phyloP scores from a whole-genome alignment of 2,113 vertebrate genomes.

The Grantiella picta region DNA sequence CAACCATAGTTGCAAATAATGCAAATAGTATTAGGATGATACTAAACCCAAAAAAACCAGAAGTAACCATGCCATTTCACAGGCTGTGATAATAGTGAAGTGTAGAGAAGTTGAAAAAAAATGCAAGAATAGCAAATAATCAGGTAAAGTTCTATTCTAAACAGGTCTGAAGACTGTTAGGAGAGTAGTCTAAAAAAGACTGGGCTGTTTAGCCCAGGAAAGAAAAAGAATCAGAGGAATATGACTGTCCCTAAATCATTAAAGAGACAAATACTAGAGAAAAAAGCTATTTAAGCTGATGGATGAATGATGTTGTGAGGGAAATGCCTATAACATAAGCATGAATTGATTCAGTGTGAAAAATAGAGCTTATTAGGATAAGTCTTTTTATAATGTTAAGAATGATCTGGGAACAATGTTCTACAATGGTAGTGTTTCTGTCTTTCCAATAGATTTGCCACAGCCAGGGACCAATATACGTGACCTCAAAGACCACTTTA shows the following conservation, averaged over 20 bases:
- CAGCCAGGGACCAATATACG: not conserved
- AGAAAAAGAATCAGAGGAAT: not conserved
- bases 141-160: not conserved
- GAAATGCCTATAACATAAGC: not conserved
- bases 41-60: fast-evolving
- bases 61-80: not conserved
- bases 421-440: not conserved
- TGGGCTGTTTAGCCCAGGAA: not conserved
- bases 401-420: not conserved
- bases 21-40: not conserved
- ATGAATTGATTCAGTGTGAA: not conserved
- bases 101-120: not conserved
- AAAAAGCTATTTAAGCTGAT: not conserved
- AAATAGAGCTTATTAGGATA: not conserved
- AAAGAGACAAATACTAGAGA: not conserved
- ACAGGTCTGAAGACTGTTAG: not conserved
- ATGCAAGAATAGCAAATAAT: not conserved
- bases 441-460: not conserved
- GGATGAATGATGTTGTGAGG: not conserved
- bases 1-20: not conserved
- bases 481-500: not conserved
- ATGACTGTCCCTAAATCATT: not conserved
- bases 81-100: not conserved
- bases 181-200: not conserved
- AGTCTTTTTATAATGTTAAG: not conserved